phyloP scores from a whole-genome alignment of 2,797 vertebrate genomes.

The Liparis tanakae region DNA sequence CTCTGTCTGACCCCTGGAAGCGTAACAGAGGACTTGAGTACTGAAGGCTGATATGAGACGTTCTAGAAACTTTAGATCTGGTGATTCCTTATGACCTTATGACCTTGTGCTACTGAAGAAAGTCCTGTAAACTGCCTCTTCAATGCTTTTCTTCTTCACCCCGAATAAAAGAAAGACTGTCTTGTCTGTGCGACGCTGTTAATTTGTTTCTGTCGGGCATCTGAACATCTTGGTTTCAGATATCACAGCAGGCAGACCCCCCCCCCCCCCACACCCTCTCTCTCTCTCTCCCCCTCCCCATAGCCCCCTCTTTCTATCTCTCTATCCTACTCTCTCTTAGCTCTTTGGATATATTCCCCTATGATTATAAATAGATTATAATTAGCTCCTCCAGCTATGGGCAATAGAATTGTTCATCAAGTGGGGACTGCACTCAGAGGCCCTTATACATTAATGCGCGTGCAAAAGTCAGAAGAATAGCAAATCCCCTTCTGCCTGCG shows the following conservation, averaged over 20 bases:
- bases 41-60: constrained; percentile 20
- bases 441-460: constrained; percentile 64
- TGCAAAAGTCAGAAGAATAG: constrained; percentile 64
- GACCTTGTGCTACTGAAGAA: constrained; percentile 24
- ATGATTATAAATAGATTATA: constrained; percentile 84
- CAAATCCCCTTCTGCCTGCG: constrained; percentile 60
- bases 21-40: constrained; percentile 24
- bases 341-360: constrained; percentile 75
- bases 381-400: constrained; percentile 79
- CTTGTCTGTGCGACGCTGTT: constrained; percentile 39
- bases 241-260: constrained; percentile 45
- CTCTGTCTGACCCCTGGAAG: constrained; percentile 25
- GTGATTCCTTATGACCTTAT: constrained; percentile 13
- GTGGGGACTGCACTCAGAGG: constrained; percentile 60
- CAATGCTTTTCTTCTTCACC: constrained; percentile 16
- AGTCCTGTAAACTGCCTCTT: constrained; percentile 29
- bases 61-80: constrained; percentile 52
- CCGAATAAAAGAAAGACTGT: constrained; percentile 19
- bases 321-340: constrained; percentile 38
- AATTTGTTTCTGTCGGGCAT: constrained; percentile 48
- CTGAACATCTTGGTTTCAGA: constrained; percentile 48
- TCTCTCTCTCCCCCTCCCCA: constrained; percentile 24
- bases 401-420: constrained; percentile 78
- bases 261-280: constrained; percentile 27
- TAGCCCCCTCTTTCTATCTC: constrained; percentile 23